Conservation (phyloP, 1,140 invertebrate genomes). For the Fopius arisanus region DNA sequence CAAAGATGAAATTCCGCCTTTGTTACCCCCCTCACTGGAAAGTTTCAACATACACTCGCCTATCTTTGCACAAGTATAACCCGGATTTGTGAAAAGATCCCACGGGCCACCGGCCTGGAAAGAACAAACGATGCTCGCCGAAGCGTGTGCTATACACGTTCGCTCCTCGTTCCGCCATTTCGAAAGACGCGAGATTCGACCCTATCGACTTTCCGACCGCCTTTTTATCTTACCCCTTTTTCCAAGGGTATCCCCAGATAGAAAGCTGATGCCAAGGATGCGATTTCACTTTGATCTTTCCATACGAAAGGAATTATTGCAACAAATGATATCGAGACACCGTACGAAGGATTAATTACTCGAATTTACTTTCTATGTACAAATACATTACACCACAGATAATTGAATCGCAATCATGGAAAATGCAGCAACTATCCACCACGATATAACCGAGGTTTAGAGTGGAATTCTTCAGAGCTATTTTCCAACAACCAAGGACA, state of each 20-base stretch:
- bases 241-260: background rate
- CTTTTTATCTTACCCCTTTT: constrained; percentile 7
- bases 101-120: constrained; percentile 61
- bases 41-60: constrained; percentile 11
- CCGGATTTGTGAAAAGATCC: constrained; percentile 65
- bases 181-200: constrained; percentile 38
- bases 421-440: too few species aligned
- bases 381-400: too few species aligned
- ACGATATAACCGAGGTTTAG: background rate
- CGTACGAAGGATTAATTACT: constrained; percentile 12
- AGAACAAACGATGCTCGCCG: constrained; percentile 64
- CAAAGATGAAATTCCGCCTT: constrained; percentile 27
- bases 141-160: constrained; percentile 57
- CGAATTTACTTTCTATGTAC: too few species aligned
- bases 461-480: constrained; percentile 11
- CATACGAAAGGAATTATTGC: constrained; percentile 25
- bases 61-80: constrained; percentile 48
- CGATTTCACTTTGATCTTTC: constrained; percentile 28
- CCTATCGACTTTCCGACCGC: constrained; percentile 44
- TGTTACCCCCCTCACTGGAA: background rate
- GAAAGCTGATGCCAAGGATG: background rate
- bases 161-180: constrained; percentile 41
- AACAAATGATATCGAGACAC: background rate
- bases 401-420: too few species aligned
- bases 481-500: constrained; percentile 15